Evolutionary conservation across 2,113 vertebrate genomes (phyloP).

Genomic region (Pygoscelis adeliae): DNA sequence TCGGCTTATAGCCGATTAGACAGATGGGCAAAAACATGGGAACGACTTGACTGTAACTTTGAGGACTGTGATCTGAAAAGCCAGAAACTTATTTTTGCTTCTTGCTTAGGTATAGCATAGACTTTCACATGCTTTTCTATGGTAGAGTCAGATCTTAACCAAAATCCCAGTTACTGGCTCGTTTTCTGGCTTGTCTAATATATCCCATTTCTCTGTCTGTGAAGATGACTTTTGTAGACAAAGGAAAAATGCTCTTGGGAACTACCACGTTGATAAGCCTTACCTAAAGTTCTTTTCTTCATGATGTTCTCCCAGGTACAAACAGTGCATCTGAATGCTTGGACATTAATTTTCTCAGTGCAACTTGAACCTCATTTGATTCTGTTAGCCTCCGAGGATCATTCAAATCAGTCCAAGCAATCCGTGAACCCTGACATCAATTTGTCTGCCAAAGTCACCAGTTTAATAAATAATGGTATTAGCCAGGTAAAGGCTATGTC

Average conservation of each 20-base stretch:
- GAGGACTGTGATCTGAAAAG: neutral
- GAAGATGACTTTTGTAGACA: neutral
- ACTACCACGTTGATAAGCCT: neutral
- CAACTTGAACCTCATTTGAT: neutral
- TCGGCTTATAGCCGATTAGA: constrained; percentile 9
- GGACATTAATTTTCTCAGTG: neutral
- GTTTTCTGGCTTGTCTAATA: neutral
- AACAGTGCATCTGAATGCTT: neutral
- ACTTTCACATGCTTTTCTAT: neutral
- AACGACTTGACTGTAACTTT: constrained; percentile 5
- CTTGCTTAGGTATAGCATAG: neutral
- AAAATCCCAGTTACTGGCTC: neutral
- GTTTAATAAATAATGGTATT: neutral
- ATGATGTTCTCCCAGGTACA: neutral
- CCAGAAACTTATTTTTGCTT: neutral
- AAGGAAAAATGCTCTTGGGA: neutral
- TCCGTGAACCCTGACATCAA: neutral
- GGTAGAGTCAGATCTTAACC: neutral
- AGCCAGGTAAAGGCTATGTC: neutral
- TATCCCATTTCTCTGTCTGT: neutral
- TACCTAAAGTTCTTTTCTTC: neutral
- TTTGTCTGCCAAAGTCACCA: neutral
- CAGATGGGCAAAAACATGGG: constrained; percentile 26
- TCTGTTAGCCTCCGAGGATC: neutral
- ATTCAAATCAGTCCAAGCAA: neutral